Evolutionary conservation across 2,888 invertebrate species (phyloP).

Genomic region (Folsomia manolachei): DNA sequence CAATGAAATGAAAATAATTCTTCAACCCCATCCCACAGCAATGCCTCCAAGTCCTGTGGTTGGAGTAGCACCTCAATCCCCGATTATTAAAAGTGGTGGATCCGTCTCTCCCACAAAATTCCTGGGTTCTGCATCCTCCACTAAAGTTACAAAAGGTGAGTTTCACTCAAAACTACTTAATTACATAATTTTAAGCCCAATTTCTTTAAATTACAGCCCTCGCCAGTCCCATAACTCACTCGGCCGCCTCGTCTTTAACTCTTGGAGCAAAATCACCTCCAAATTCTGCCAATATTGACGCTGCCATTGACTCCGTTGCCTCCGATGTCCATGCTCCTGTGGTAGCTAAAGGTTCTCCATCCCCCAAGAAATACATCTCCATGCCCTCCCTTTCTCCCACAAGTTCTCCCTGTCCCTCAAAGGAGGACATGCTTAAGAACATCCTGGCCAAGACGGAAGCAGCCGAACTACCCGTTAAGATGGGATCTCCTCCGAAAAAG

Average conservation of each 20-base stretch:
- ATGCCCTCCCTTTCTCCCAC: neutral
- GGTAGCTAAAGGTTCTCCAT: neutral
- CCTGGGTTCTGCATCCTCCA: too few relatives aligned
- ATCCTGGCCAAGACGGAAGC: slow-evolving; percentile 7
- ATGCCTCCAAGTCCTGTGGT: too few relatives aligned
- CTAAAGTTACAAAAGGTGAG: too few relatives aligned
- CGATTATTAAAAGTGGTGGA: too few relatives aligned
- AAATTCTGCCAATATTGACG: slow-evolving; percentile 18
- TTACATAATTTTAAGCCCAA: too few relatives aligned
- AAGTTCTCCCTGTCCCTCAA: neutral
- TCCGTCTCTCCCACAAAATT: too few relatives aligned
- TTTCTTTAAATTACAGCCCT: too few relatives aligned
- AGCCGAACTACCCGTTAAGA: neutral
- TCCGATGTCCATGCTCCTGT: slow-evolving; percentile 10
- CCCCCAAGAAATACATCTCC: neutral
- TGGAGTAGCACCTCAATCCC: too few relatives aligned
- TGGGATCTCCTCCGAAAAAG: neutral
- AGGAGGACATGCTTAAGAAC: slow-evolving; percentile 5
- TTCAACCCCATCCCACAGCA: neutral
- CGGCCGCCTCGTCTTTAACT: too few relatives aligned
- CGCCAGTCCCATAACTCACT: too few relatives aligned
- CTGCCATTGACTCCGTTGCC: slow-evolving; percentile 10
- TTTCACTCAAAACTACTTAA: too few relatives aligned
- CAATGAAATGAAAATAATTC: neutral
- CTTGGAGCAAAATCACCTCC: slow-evolving; percentile 14